These are phyloP conservation scores for Ambastaia sidthimunki DNA, from an alignment of 2,797 vertebrate genomes.

Conservation along the genomic window DNA sequence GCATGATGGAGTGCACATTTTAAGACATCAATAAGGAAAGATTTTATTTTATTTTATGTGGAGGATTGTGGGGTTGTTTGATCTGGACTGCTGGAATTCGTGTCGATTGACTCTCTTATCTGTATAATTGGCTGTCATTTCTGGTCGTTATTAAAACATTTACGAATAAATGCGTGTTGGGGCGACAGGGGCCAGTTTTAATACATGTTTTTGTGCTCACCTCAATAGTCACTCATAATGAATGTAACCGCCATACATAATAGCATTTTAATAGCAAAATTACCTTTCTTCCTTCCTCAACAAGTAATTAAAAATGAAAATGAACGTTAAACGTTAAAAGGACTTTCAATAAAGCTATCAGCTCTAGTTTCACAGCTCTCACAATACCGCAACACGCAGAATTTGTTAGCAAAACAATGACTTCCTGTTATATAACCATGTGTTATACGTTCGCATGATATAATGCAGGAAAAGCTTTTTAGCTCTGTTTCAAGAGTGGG, in stretches of 20 bases:
- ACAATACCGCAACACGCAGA: neutral
- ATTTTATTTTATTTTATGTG: conserved; percentile 57
- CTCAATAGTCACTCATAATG: neutral
- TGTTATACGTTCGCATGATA: conserved; percentile 10
- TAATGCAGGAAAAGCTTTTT: conserved; percentile 18
- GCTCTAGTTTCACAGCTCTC: conserved; percentile 4
- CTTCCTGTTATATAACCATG: conserved; percentile 11
- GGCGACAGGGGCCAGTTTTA: neutral
- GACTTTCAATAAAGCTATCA: neutral
- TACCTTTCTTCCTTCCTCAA: neutral
- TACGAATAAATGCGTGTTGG: neutral
- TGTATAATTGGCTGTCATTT: conserved; percentile 12
- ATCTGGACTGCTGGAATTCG: conserved; percentile 25
- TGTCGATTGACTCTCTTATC: conserved; percentile 5
- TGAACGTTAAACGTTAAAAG: neutral
- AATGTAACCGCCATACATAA: neutral
- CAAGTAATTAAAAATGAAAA: neutral
- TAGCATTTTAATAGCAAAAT: neutral
- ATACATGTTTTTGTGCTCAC: neutral
- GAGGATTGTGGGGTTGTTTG: conserved; percentile 43
- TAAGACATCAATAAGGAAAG: conserved; percentile 56
- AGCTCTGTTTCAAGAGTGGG: neutral
- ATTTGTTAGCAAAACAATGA: neutral
- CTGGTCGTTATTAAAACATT: neutral
- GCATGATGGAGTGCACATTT: conserved; percentile 49